Percentiles rank a stretch among this genome's conserved stretches.
Evolutionary conservation across 37 sponge, comb jelly and placozoan genomes (phyloP).

Genomic region (Lycopodina hypogea): DNA sequence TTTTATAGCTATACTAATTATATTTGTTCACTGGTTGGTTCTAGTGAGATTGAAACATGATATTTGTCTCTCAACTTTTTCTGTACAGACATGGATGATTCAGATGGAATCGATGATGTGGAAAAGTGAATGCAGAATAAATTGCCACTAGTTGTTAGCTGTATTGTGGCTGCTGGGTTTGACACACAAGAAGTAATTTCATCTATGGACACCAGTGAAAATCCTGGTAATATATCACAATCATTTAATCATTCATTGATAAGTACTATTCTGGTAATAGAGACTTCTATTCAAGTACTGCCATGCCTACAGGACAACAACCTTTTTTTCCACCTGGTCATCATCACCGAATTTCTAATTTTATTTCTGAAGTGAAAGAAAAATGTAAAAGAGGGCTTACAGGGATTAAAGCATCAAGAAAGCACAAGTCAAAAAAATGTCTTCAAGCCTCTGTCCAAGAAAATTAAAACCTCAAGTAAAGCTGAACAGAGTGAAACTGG

Average conservation of each 20-base stretch:
- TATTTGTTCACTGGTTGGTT: no score
- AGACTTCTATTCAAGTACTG: background rate
- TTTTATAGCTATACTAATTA: no score
- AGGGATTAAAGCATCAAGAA: background rate
- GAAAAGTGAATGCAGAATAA: constrained; percentile 8
- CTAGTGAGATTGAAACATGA: no score
- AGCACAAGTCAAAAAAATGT: no score
- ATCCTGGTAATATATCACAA: constrained; percentile 19
- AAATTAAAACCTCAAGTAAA: background rate
- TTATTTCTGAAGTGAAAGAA: constrained; percentile 12
- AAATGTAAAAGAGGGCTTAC: background rate
- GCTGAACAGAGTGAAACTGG: background rate
- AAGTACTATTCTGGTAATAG: background rate
- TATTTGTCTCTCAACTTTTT: no score
- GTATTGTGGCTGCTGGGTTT: constrained; percentile 26
- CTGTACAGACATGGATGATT: no score
- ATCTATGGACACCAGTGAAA: background rate
- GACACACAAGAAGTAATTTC: constrained; percentile 27
- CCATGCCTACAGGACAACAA: background rate
- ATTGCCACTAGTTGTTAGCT: constrained; percentile 16
- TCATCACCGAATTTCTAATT: background rate
- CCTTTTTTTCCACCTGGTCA: constrained; percentile 42
- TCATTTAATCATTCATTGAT: constrained; percentile 20
- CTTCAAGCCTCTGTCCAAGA: background rate
- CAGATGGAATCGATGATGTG: no score